Conservation (phyloP, 2,797 vertebrate species). For the Tolypeutes matacus region DNA sequence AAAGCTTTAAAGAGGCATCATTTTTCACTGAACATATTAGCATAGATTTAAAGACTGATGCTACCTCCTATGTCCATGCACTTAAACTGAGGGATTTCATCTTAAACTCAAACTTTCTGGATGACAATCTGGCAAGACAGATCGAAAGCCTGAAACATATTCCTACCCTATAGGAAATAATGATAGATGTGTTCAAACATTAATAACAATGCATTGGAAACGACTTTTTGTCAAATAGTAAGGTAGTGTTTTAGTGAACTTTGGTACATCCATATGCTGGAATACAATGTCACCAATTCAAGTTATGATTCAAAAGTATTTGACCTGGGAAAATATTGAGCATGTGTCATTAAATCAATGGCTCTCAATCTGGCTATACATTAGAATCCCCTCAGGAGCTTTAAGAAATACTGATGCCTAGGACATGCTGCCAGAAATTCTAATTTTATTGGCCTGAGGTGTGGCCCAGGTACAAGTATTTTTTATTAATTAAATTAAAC, state of each 20-base stretch:
- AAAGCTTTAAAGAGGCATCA: not conserved
- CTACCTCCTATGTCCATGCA: not conserved
- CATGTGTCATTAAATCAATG: not conserved
- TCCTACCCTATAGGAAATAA: constrained; percentile 56
- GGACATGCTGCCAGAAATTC: not conserved
- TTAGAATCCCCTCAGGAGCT: too few relatives aligned
- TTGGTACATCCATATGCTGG: not conserved
- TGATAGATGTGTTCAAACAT: constrained; percentile 65
- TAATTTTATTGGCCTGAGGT: not conserved
- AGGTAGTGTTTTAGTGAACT: constrained; percentile 5
- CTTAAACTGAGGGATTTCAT: not conserved
- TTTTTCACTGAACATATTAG: not conserved
- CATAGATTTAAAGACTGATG: not conserved
- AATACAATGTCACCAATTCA: constrained; percentile 26
- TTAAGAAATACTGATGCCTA: not conserved
- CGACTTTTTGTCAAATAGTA: constrained; percentile 18
- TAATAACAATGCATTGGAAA: constrained; percentile 40
- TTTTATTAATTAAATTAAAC: too few relatives aligned
- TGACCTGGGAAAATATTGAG: constrained; percentile 39
- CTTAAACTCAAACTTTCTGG: not conserved
- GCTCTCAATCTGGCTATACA: not conserved
- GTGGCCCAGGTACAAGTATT: not conserved
- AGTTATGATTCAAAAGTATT: not conserved
- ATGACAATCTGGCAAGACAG: constrained; percentile 18
- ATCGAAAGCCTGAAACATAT: constrained; percentile 60